Conservation (phyloP, 2,888 invertebrate genomes). For the Microctonus aethiopoides region DNA sequence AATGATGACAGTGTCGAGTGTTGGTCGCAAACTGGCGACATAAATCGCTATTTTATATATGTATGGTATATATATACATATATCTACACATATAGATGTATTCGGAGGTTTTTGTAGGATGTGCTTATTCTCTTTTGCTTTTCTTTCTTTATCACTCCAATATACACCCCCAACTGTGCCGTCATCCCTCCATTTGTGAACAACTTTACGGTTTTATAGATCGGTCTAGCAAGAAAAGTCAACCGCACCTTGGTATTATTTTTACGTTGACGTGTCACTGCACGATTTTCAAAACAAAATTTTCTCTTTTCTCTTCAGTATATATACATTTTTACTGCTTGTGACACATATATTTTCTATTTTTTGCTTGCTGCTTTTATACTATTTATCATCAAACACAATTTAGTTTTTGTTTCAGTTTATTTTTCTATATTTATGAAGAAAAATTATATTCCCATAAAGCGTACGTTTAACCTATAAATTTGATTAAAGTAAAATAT, state of each 20-base stretch:
- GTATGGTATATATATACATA: too few relatives aligned
- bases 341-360: neutral
- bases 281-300: neutral
- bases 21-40: slow-evolving; percentile 46
- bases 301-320: neutral
- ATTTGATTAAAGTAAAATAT: too few relatives aligned
- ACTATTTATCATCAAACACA: too few relatives aligned
- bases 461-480: too few relatives aligned
- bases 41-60: slow-evolving; percentile 50
- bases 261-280: slow-evolving; percentile 2
- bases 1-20: slow-evolving; percentile 47
- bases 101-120: slow-evolving; percentile 44
- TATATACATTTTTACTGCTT: neutral
- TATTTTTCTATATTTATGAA: too few relatives aligned
- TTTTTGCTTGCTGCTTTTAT: neutral
- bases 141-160: neutral
- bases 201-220: slow-evolving; percentile 17
- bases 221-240: slow-evolving; percentile 4
- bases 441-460: too few relatives aligned
- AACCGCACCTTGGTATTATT: slow-evolving; percentile 13
- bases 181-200: neutral
- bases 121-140: slow-evolving; percentile 33
- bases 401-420: too few relatives aligned
- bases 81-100: too few relatives aligned
- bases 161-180: neutral